Evolutionary conservation across 2,113 vertebrate species (phyloP).

Genomic region (Procavia capensis): DNA sequence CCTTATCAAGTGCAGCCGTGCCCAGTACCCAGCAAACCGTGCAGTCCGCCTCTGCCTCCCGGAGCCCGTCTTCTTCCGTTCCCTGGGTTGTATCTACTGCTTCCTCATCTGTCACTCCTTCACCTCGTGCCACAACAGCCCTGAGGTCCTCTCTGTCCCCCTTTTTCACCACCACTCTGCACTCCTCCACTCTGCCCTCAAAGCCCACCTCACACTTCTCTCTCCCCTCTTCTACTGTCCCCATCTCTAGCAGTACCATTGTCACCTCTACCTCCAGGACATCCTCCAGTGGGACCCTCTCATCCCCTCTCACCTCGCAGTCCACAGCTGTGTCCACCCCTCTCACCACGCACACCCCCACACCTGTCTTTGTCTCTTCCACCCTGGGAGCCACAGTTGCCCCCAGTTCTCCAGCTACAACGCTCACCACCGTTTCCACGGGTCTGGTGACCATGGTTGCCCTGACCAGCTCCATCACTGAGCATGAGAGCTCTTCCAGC

Average conservation of each 20-base stretch:
- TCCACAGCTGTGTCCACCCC: neutral
- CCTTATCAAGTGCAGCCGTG: fast-evolving
- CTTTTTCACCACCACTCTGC: fast-evolving
- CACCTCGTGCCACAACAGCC: fast-evolving
- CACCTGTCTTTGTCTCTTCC: fast-evolving
- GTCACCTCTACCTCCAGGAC: neutral
- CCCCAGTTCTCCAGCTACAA: neutral
- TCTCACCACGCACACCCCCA: neutral
- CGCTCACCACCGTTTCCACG: neutral
- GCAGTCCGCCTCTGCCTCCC: fast-evolving
- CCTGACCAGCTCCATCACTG: neutral
- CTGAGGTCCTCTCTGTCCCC: fast-evolving
- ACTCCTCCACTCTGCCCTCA: fast-evolving
- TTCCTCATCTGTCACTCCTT: fast-evolving
- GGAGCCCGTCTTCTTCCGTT: fast-evolving
- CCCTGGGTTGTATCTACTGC: fast-evolving
- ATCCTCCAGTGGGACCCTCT: fast-evolving
- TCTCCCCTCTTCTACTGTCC: fast-evolving
- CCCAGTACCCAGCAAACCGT: neutral
- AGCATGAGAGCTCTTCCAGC: neutral
- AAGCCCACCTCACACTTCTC: fast-evolving
- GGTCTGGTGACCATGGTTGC: fast-evolving
- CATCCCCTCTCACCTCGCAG: neutral
- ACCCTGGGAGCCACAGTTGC: neutral
- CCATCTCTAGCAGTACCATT: fast-evolving